Base-by-base conservation (phyloP, 2,113 vertebrate genomes). In the Meleagris gallopavo region DNA sequence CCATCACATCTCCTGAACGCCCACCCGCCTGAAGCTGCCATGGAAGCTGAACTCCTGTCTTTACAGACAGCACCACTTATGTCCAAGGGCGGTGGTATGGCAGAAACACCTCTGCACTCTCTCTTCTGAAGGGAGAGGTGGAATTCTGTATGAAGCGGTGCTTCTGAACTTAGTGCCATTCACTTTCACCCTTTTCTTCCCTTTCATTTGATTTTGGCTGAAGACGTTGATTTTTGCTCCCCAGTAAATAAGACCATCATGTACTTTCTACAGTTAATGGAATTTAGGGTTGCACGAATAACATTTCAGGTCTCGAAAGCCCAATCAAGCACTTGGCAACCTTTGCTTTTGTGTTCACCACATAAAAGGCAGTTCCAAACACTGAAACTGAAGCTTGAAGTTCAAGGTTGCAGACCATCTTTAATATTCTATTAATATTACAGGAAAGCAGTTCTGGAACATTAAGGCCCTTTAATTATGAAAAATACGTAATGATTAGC, bases 341-440 rank as follows among this genome's bases (percentile, higher is more conserved):
- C 52, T 45, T 81, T 89, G 52, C 46, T 64, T 72, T 85, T 77
- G 50, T 71, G 79, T 78, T 69, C 62, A 90, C 30, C 46, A 40
- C 15, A 36, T 66, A 52, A 88, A 9, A 52, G 11, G 29, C 77
- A 80, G 30, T 62, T 76, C 70, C 46, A 70, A 80, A 87, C 9
- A 73, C 0, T 57, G 65, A 75, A 93, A 36, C 20, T 55, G 32
- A 78, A 88, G 41, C 36, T 81, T 83, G 45, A 73, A 85, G 64
- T 66, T 79, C 65, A 85, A 88, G 60, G 48, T 36, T 72, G 38
- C 38, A 73, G 46, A 20, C 24, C 32, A 55, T 66, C 65, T 93
- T 91, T 82, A 93, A 77, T 46, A 22, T 69, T 66, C n/a, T 57
- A n/a, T 64, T 86, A 78, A 81, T 58, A 88, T 73, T 80, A 94